phyloP scores from a whole-genome alignment of 2,797 vertebrate species.

The Varecia variegata region DNA sequence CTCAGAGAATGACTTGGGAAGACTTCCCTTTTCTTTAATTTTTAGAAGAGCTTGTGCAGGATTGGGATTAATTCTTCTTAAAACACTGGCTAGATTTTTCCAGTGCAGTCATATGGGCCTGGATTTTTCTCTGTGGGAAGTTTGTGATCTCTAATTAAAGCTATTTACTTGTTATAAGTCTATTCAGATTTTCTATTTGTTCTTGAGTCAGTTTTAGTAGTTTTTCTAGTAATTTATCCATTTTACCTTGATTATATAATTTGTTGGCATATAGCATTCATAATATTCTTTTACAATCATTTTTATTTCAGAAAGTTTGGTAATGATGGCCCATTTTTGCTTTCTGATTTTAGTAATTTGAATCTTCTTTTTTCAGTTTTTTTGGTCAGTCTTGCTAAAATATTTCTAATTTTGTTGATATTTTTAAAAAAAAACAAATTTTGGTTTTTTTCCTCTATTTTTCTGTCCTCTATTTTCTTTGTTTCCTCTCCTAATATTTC shows the following conservation, averaged over 20 bases:
- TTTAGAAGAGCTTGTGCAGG: neutral
- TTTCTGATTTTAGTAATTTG: conserved; percentile 25
- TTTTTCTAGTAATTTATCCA: neutral
- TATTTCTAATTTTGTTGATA: neutral
- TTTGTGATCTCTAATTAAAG: neutral
- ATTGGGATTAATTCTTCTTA: neutral
- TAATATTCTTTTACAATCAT: neutral
- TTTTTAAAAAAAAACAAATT: neutral
- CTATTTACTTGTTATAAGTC: neutral
- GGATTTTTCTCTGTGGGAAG: neutral
- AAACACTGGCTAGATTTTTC: neutral
- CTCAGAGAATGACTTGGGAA: neutral
- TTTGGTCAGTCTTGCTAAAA: neutral
- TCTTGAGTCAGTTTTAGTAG: neutral
- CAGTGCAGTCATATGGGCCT: neutral
- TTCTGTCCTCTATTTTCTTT: neutral
- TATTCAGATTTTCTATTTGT: neutral
- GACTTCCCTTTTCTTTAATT: neutral
- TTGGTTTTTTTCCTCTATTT: neutral
- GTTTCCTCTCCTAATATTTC: neutral
- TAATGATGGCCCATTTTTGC: neutral
- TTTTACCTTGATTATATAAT: neutral
- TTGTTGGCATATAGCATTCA: neutral
- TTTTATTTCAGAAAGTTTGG: neutral
- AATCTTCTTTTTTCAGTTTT: neutral